A percentile compares a stretch with the other conserved stretches of the same genome.
These are phyloP conservation scores for Panthera leo DNA, from an alignment of 2,113 vertebrate species.

Conservation along the genomic window DNA sequence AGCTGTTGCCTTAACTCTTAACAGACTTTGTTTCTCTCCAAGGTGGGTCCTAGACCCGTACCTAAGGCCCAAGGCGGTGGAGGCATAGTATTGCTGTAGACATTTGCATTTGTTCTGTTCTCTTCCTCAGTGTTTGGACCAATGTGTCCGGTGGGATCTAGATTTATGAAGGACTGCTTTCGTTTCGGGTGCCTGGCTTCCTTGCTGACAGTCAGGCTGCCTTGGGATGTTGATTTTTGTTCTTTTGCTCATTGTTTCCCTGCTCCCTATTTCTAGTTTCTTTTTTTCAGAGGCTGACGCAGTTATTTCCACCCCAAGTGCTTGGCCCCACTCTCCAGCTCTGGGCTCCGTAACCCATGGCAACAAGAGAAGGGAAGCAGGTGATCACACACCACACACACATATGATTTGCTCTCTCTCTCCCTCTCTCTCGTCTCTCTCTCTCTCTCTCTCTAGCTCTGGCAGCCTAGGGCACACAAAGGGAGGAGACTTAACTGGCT, in stretches of 20 bases:
- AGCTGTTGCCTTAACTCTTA: constrained; percentile 45
- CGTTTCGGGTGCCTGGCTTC: not conserved
- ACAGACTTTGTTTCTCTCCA: constrained; percentile 37
- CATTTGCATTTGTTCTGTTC: not conserved
- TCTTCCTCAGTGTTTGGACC: not conserved
- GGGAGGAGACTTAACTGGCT: not conserved
- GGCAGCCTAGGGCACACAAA: not conserved
- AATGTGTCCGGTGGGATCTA: not conserved
- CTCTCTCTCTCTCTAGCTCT: not conserved
- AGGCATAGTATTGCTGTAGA: not conserved
- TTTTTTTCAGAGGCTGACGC: constrained; percentile 63
- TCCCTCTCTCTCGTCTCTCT: not conserved
- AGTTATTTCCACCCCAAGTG: constrained; percentile 37
- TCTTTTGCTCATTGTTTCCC: constrained; percentile 59
- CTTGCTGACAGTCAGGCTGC: not conserved
- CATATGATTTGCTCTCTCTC: not conserved
- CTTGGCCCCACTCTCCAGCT: constrained; percentile 38
- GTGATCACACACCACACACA: constrained; percentile 35
- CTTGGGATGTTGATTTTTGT: constrained; percentile 46
- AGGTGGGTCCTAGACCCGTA: not conserved
- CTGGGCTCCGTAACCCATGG: constrained; percentile 80
- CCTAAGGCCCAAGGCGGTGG: not conserved
- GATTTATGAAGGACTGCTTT: not conserved
- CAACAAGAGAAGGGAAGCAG: constrained; percentile 74
- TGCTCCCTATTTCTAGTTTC: constrained; percentile 54